Evolutionary conservation across 2,888 invertebrate species (phyloP).

Genomic region (Pemphredon lugubris): DNA sequence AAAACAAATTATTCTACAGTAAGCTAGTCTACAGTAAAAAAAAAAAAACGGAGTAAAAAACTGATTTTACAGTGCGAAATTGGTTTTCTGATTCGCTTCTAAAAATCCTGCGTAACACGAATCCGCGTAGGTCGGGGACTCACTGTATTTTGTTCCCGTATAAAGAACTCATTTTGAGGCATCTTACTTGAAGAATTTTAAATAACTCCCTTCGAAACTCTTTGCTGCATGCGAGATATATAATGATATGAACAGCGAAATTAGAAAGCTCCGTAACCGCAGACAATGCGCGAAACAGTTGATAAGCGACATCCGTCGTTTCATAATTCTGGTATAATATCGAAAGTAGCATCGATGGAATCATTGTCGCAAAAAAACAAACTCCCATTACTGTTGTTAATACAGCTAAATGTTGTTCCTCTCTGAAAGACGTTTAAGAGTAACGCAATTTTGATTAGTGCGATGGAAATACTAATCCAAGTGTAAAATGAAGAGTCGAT

Average conservation of each 20-base stretch:
- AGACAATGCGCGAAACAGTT: conserved; percentile 38
- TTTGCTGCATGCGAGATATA: conserved; percentile 49
- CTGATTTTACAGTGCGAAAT: too few relatives aligned
- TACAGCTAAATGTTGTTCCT: conserved; percentile 55
- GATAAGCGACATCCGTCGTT: conserved; percentile 18
- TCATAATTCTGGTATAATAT: conserved; percentile 32
- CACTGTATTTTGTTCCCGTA: too few relatives aligned
- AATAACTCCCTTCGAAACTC: conserved; percentile 53
- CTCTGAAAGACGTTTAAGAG: conserved; percentile 34
- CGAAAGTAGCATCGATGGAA: conserved; percentile 44
- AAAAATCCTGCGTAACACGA: too few relatives aligned
- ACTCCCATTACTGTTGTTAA: conserved; percentile 54
- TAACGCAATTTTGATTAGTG: not conserved
- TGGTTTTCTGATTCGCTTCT: too few relatives aligned
- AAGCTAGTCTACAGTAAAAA: too few relatives aligned
- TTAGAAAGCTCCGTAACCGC: conserved; percentile 49
- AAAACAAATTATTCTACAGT: too few relatives aligned
- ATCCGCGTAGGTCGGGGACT: too few relatives aligned
- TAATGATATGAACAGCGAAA: conserved; percentile 42
- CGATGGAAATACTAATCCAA: too few relatives aligned
- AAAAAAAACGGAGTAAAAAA: too few relatives aligned
- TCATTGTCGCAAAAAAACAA: conserved; percentile 47
- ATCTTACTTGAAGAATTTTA: conserved; percentile 44
- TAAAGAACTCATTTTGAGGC: too few relatives aligned
- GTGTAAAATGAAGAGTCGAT: too few relatives aligned